phyloP scores from a whole-genome alignment of 2,797 vertebrate species.

The Eupleurogrammus muticus region DNA sequence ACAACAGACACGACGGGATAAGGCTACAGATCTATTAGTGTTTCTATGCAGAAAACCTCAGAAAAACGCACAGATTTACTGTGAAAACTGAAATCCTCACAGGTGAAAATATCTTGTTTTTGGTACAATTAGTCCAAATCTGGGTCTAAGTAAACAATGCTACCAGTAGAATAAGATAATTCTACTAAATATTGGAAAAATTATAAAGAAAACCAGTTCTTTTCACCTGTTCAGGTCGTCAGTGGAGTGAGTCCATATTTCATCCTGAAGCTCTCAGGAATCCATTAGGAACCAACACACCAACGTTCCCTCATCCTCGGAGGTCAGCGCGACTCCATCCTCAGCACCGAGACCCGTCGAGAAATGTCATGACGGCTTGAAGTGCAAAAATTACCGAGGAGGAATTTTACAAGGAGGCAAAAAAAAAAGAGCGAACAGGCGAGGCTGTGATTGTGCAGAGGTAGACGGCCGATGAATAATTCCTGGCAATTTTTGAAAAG shows the following conservation, averaged over 20 bases:
- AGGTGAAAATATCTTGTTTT: too few relatives aligned
- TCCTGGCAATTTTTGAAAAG: constrained; percentile 66
- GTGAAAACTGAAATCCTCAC: too few relatives aligned
- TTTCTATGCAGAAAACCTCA: too few relatives aligned
- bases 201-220: too few relatives aligned
- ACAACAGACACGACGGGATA: too few relatives aligned
- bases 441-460: constrained; percentile 29
- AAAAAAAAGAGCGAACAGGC: constrained; percentile 43
- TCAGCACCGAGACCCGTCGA: constrained; percentile 25
- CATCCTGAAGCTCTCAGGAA: constrained; percentile 16
- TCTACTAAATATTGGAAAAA: too few relatives aligned
- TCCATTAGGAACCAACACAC: constrained; percentile 45
- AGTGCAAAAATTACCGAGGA: constrained; percentile 65
- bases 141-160: too few relatives aligned
- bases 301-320: constrained; percentile 14
- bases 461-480: constrained; percentile 74
- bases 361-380: constrained; percentile 69
- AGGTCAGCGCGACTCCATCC: constrained; percentile 20
- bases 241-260: constrained; percentile 4
- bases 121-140: too few relatives aligned
- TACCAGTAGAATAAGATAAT: too few relatives aligned
- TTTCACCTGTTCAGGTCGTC: too few relatives aligned
- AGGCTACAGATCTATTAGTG: too few relatives aligned
- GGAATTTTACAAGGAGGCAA: constrained; percentile 47
- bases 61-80: too few relatives aligned